phyloP scores from a whole-genome alignment of 2,113 vertebrate species.

The Campylomormyrus tamandua region DNA sequence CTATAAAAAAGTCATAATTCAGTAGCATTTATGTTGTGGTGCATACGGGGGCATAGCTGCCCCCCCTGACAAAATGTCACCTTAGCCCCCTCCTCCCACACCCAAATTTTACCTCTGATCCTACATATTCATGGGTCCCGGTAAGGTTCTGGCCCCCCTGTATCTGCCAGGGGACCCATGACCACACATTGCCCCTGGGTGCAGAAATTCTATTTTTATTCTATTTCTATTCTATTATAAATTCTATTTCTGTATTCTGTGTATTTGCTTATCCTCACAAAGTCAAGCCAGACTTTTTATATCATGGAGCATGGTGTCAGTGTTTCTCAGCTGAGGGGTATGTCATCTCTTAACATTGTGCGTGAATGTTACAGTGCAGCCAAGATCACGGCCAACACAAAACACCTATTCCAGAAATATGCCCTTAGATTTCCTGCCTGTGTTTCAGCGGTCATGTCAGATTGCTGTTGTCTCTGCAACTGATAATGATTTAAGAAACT shows the following conservation, averaged over 20 bases:
- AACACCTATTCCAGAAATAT: background rate
- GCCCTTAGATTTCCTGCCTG: background rate
- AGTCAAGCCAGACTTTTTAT: background rate
- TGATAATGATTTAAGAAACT: background rate
- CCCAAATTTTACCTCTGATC: background rate
- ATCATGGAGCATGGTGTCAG: background rate
- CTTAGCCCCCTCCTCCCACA: background rate
- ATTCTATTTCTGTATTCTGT: background rate
- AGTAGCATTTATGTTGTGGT: background rate
- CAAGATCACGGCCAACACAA: background rate
- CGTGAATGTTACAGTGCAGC: background rate
- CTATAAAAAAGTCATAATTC: background rate
- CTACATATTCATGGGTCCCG: background rate
- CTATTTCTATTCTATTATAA: too few relatives aligned
- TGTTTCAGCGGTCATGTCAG: background rate
- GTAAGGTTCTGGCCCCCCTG: background rate
- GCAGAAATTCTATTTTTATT: background rate
- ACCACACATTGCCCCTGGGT: background rate
- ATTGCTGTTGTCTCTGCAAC: background rate
- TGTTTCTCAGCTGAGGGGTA: background rate
- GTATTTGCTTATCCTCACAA: background rate
- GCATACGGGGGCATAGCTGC: background rate
- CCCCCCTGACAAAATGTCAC: background rate
- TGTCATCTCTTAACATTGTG: slow-evolving; percentile 39
- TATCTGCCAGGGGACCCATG: background rate